Evolutionary conservation across 2,888 invertebrate species (phyloP).

Genomic region (Desoria tigrina): DNA sequence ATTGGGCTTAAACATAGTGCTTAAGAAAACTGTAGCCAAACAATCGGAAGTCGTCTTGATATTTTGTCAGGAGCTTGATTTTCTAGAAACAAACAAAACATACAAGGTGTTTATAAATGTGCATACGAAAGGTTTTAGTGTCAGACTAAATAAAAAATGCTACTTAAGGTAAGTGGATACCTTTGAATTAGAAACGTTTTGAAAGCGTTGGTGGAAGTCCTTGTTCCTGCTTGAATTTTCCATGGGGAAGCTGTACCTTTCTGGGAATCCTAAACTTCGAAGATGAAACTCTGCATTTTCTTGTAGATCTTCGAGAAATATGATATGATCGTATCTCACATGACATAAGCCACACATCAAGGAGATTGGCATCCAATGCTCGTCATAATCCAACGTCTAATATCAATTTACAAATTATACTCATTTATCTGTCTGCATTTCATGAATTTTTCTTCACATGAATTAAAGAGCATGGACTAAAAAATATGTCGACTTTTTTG

Average conservation of each 20-base stretch:
- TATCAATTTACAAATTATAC: neutral
- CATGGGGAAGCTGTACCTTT: neutral
- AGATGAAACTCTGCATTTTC: conserved; percentile 20
- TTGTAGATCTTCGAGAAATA: conserved; percentile 41
- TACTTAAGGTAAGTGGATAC: conserved; percentile 4
- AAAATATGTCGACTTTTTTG: no score
- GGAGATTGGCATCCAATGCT: conserved; percentile 50
- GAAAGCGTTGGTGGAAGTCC: neutral
- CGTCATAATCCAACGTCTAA: conserved; percentile 46
- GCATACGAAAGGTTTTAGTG: no score
- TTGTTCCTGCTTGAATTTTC: conserved; percentile 22
- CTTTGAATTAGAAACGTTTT: conserved; percentile 19
- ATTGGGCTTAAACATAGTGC: conserved; percentile 3
- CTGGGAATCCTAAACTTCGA: conserved; percentile 25
- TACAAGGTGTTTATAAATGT: no score
- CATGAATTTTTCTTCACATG: neutral
- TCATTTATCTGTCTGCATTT: neutral
- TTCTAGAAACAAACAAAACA: conserved; percentile 37
- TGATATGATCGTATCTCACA: conserved; percentile 42
- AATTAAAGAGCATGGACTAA: no score
- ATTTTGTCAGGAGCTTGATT: conserved; percentile 31
- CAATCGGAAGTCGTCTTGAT: conserved; percentile 41
- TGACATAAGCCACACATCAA: conserved; percentile 47
- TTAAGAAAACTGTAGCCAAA: conserved; percentile 36
- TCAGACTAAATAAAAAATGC: no score